phyloP scores from a whole-genome alignment of 1,140 invertebrate genomes.

The Rhagoletis pomonella region DNA sequence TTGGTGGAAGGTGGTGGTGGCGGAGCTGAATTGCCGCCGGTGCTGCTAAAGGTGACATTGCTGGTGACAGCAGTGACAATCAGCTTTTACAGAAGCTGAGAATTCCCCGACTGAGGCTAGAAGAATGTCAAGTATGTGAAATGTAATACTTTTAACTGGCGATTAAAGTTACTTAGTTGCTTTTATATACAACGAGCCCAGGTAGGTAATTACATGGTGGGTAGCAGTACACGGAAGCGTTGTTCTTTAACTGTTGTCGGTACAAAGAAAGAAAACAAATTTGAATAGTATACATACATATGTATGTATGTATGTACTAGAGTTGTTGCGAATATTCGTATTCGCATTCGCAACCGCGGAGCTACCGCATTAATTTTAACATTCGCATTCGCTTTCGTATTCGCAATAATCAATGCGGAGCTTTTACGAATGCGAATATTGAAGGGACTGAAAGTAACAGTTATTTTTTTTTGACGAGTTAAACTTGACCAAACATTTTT shows the following conservation, averaged over 20 bases:
- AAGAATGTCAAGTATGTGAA: conserved; percentile 36
- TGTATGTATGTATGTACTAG: no score
- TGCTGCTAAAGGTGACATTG: conserved; percentile 15
- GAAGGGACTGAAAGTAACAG: no score
- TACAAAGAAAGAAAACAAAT: neutral
- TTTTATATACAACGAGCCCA: neutral
- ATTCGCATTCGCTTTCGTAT: no score
- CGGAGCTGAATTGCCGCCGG: neutral
- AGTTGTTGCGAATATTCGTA: no score
- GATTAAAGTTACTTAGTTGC: neutral
- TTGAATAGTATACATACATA: neutral
- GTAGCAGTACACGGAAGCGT: neutral
- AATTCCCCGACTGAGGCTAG: neutral
- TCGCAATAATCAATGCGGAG: no score
- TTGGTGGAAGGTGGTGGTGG: conserved; percentile 11
- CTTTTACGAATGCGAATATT: no score
- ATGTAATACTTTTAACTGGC: conserved; percentile 3
- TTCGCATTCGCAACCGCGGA: no score
- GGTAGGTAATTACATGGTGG: neutral
- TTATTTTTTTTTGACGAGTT: no score
- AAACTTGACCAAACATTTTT: no score
- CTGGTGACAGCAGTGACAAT: conserved; percentile 22
- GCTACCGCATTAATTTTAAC: no score
- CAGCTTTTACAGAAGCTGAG: conserved; percentile 4
- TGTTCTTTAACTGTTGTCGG: neutral